These are phyloP conservation scores for Empidonax alnorum DNA, from an alignment of 2,113 vertebrate species.

Conservation along the genomic window DNA sequence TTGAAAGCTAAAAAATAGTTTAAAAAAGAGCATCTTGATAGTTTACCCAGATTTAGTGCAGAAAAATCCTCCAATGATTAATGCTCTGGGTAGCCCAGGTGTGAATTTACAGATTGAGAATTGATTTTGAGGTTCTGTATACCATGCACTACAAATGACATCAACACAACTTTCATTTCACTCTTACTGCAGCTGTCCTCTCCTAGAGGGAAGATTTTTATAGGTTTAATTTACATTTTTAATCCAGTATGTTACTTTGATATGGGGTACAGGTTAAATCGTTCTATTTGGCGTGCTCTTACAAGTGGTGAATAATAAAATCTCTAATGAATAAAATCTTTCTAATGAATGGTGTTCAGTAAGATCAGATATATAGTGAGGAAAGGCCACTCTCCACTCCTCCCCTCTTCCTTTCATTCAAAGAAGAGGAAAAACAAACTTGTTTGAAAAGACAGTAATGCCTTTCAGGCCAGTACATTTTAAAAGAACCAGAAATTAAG, in stretches of 20 bases:
- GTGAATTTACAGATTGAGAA: neutral
- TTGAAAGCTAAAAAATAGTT: neutral
- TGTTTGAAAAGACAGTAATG: neutral
- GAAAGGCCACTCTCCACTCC: neutral
- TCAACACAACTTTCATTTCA: neutral
- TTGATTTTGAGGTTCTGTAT: neutral
- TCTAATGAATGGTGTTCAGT: neutral
- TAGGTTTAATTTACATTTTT: neutral
- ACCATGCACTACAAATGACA: neutral
- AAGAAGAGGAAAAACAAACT: fast-evolving
- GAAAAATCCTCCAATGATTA: neutral
- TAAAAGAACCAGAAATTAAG: neutral
- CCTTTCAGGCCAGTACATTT: neutral
- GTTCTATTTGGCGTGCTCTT: neutral
- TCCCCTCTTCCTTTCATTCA: neutral
- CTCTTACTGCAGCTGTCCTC: neutral
- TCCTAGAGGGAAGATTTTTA: neutral
- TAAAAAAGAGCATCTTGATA: neutral
- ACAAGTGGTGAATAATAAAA: neutral
- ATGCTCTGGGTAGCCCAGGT: neutral
- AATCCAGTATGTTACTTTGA: conserved; percentile 20
- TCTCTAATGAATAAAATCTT: neutral
- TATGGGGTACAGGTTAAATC: neutral
- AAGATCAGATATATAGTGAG: neutral
- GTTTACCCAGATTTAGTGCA: neutral